These are phyloP conservation scores for Polyploca ridens DNA, from an alignment of 2,888 invertebrate genomes.

Conservation along the genomic window DNA sequence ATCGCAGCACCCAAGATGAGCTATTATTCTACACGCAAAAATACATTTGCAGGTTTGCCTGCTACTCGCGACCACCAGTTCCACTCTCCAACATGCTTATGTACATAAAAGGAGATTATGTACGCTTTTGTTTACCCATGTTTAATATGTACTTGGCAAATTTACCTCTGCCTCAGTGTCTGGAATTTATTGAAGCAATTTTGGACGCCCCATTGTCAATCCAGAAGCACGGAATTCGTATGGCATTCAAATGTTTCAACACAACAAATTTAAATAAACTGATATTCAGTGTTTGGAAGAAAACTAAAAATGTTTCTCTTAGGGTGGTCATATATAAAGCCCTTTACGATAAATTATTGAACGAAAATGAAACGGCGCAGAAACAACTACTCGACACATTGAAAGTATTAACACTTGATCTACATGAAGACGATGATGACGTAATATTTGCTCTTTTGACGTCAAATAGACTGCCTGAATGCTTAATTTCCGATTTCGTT, in stretches of 20 bases:
- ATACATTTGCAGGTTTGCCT: conserved; percentile 47
- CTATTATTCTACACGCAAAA: conserved; percentile 42
- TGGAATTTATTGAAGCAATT: conserved; percentile 44
- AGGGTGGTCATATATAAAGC: conserved; percentile 44
- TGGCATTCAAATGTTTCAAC: conserved; percentile 48
- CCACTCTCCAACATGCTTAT: conserved; percentile 37
- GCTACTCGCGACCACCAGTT: conserved; percentile 48
- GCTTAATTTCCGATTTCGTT: background rate
- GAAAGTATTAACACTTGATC: background rate
- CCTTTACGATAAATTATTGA: conserved; percentile 36
- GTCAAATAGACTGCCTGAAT: background rate
- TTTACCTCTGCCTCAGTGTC: conserved; percentile 38
- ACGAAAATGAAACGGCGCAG: background rate
- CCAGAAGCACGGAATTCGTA: conserved; percentile 53
- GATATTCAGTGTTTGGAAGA: conserved; percentile 42
- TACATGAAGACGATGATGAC: background rate
- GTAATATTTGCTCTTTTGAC: conserved; percentile 1
- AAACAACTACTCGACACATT: background rate
- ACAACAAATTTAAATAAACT: conserved; percentile 36
- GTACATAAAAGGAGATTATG: conserved; percentile 54
- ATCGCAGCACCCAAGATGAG: conserved; percentile 38
- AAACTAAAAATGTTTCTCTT: conserved; percentile 51
- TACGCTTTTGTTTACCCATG: conserved; percentile 47
- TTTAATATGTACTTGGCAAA: conserved; percentile 43
- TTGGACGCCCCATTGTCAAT: conserved; percentile 49